These are phyloP conservation scores for Triplophysa siluroides DNA, from an alignment of 2,113 vertebrate species.

Conservation along the genomic window DNA sequence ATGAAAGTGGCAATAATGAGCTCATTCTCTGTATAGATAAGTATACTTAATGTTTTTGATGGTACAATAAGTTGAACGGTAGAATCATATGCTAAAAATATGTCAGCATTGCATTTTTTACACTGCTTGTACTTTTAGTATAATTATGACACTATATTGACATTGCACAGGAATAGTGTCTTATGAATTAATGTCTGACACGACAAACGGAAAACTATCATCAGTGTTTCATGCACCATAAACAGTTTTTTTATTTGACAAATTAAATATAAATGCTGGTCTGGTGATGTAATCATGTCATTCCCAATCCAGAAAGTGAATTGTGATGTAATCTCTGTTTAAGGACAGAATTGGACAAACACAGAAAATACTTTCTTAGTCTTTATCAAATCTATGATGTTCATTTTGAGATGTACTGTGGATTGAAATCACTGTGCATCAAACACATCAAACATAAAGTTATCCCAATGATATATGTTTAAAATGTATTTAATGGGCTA, in stretches of 20 bases:
- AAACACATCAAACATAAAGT: slow-evolving; percentile 40
- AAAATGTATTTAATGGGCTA: slow-evolving; percentile 43
- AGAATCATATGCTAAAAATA: slow-evolving; percentile 10
- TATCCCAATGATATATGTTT: slow-evolving; percentile 25
- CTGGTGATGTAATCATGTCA: slow-evolving; percentile 24
- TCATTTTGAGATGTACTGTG: slow-evolving; percentile 40
- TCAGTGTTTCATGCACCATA: slow-evolving; percentile 33
- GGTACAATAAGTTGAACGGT: slow-evolving; percentile 15
- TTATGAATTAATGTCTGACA: background rate
- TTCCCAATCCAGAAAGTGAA: slow-evolving; percentile 34
- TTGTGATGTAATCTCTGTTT: slow-evolving; percentile 17
- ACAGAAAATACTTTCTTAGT: slow-evolving; percentile 18
- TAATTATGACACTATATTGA: slow-evolving; percentile 7
- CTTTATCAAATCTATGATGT: background rate
- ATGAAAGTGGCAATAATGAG: slow-evolving; percentile 78
- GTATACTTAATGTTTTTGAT: slow-evolving; percentile 57
- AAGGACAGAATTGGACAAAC: slow-evolving; percentile 24
- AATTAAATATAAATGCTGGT: slow-evolving; percentile 9
- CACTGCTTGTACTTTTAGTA: slow-evolving; percentile 15
- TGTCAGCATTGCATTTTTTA: background rate
- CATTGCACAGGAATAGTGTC: slow-evolving; percentile 13
- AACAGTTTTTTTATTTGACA: slow-evolving; percentile 1
- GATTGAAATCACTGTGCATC: slow-evolving; percentile 11
- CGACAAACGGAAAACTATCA: slow-evolving; percentile 16
- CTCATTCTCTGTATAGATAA: slow-evolving; percentile 63